phyloP scores from a whole-genome alignment of 2,113 vertebrate species.

The Silurus glanis region DNA sequence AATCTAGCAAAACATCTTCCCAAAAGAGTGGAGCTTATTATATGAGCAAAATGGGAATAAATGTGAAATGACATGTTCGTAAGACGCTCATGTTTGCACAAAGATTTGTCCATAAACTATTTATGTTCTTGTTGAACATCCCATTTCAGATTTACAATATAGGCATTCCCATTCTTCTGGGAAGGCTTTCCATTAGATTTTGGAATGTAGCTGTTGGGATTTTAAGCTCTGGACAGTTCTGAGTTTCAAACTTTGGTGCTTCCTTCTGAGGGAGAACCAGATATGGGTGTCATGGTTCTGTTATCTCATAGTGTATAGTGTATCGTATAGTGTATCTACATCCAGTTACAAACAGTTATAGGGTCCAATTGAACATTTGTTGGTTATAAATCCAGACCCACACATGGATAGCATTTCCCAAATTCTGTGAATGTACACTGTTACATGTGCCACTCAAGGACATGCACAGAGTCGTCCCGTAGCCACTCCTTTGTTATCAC shows the following conservation, averaged over 20 bases:
- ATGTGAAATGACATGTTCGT: too few species aligned
- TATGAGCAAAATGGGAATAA: too few species aligned
- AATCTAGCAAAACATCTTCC: too few species aligned
- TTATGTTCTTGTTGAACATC: background rate
- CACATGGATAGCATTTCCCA: background rate
- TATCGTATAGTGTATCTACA: background rate
- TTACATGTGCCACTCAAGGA: background rate
- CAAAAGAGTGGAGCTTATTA: too few species aligned
- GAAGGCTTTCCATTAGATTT: background rate
- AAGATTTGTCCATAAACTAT: background rate
- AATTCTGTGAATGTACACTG: background rate
- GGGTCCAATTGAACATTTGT: background rate
- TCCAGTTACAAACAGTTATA: background rate
- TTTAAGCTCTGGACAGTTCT: background rate
- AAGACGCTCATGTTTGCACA: too few species aligned
- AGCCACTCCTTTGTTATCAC: too few species aligned
- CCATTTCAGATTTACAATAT: background rate
- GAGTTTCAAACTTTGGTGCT: background rate
- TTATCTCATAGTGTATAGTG: background rate
- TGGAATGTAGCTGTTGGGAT: background rate
- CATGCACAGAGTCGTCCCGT: too few species aligned
- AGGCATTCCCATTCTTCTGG: background rate
- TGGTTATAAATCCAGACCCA: background rate
- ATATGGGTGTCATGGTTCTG: background rate
- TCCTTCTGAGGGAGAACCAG: background rate